These are phyloP conservation scores for Zenarchopterus dispar DNA, from an alignment of 2,797 vertebrate species.

Conservation along the genomic window DNA sequence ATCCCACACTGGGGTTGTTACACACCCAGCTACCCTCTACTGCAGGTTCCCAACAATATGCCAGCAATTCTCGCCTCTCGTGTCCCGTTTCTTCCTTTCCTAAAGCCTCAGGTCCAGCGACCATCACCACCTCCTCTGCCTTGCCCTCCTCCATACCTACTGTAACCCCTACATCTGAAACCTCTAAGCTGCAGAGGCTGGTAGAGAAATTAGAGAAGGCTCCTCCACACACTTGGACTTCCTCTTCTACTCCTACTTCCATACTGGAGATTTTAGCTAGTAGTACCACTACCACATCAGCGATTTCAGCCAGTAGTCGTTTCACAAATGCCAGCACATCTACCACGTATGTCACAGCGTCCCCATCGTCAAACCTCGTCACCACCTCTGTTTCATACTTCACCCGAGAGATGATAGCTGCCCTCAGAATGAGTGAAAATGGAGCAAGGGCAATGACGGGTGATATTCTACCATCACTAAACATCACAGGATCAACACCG, in stretches of 20 bases:
- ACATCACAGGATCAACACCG: slow-evolving; percentile 60
- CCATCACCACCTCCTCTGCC: slow-evolving; percentile 66
- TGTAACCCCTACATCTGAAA: slow-evolving; percentile 86
- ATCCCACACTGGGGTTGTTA: slow-evolving; percentile 75
- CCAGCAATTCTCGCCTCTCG: slow-evolving; percentile 76
- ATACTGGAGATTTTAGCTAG: slow-evolving; percentile 68
- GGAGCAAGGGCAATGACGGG: slow-evolving; percentile 58
- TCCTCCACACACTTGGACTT: slow-evolving; percentile 67
- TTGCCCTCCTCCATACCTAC: slow-evolving; percentile 68
- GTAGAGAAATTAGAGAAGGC: slow-evolving; percentile 92
- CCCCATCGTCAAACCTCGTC: slow-evolving; percentile 72
- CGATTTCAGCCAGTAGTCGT: slow-evolving; percentile 56
- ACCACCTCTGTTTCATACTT: slow-evolving; percentile 76
- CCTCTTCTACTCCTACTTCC: slow-evolving; percentile 62
- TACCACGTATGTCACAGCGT: slow-evolving; percentile 76
- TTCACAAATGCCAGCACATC: slow-evolving; percentile 77
- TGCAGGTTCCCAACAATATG: slow-evolving; percentile 67
- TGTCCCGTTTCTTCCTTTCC: slow-evolving; percentile 81
- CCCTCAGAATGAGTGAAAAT: slow-evolving; percentile 75
- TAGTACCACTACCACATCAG: slow-evolving; percentile 52
- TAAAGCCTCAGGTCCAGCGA: slow-evolving; percentile 66
- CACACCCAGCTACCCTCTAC: slow-evolving; percentile 68
- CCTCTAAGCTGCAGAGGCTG: slow-evolving; percentile 90
- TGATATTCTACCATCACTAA: slow-evolving; percentile 68
- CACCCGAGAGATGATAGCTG: slow-evolving; percentile 79